Evolutionary conservation across 1,140 invertebrate species (phyloP), one percentile per base, ranked within the genome.

Genomic region (Drosophila rufa): DNA sequence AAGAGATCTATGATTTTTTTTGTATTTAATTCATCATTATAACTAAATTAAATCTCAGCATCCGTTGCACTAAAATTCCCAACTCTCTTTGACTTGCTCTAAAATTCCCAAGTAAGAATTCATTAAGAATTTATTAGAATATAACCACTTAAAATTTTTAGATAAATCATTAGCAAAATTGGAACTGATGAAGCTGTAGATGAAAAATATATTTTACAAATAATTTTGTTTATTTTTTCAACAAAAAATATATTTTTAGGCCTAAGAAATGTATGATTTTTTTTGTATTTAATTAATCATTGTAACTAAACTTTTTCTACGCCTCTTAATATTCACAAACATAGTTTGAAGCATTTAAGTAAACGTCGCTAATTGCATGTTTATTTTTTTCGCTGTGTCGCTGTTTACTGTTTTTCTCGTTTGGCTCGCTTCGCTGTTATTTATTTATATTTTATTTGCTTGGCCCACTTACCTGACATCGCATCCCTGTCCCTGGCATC

Each of bases 401-500:
- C 33, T 70, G 62, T 70, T 70, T 70, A 68, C 67, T 45, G 40
- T 67, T 70, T 61, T 73, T 36, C 50, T 50, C 45, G 69, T 71
- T 73, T 71, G 67, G 38, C 40, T 40, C 67, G 66, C 3, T 7
- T 17, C 12, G 51, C 70, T 51, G 59, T 83, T 87, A 87, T 79
- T 87, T 83, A 82, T 85, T 85, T 79, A 82, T 78, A 50, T 67
- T 55, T 71, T 71, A 70, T 73, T 65, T 66, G 78, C 36, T 60
- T 86, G 83, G 43, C 76, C 83, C 75, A 87, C 67, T 86, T 86
- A 87, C 80, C 84, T 87, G 79, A 51, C 60, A 71, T 73, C 67
- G 38, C 33, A 40, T 38, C 38, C 30, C 57, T 38, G 40, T 45
- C 62, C 22, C 53, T n/a, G 17, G 30, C 59, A 45, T 79, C 47